A percentile compares a stretch with the other conserved stretches of the same genome.
phyloP scores from a whole-genome alignment of 2,113 vertebrate species.

The Nycticryphes semicollaris region DNA sequence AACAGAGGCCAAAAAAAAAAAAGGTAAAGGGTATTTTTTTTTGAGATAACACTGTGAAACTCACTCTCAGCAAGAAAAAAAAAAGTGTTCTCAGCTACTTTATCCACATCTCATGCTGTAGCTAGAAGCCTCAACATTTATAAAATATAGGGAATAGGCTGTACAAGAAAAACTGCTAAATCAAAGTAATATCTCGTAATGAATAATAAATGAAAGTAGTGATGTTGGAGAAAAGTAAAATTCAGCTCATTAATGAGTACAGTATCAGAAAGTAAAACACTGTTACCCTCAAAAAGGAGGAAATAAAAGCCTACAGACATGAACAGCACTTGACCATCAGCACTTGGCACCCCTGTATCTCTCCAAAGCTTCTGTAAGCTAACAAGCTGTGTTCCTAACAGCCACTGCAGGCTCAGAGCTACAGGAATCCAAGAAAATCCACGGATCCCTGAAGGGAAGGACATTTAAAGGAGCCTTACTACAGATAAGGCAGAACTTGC shows the following conservation, averaged over 20 bases:
- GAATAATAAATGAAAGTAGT: background rate
- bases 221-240: background rate
- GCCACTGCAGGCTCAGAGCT: background rate
- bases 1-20: background rate
- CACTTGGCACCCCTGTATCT: rapidly evolving
- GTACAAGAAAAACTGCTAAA: background rate
- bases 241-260: background rate
- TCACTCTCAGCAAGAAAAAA: background rate
- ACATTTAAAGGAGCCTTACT: background rate
- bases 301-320: background rate
- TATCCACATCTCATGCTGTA: background rate
- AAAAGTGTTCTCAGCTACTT: background rate
- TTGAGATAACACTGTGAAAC: background rate
- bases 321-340: background rate
- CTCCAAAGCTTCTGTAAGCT: background rate
- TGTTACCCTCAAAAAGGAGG: background rate
- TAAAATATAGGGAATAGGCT: background rate
- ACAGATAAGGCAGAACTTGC: background rate
- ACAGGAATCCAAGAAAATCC: background rate
- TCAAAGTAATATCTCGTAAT: background rate
- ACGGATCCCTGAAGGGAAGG: background rate
- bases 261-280: background rate
- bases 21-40: background rate
- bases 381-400: background rate
- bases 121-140: background rate